These are phyloP conservation scores for Rattus rattus DNA, from an alignment of 2,113 vertebrate genomes.

Conservation along the genomic window DNA sequence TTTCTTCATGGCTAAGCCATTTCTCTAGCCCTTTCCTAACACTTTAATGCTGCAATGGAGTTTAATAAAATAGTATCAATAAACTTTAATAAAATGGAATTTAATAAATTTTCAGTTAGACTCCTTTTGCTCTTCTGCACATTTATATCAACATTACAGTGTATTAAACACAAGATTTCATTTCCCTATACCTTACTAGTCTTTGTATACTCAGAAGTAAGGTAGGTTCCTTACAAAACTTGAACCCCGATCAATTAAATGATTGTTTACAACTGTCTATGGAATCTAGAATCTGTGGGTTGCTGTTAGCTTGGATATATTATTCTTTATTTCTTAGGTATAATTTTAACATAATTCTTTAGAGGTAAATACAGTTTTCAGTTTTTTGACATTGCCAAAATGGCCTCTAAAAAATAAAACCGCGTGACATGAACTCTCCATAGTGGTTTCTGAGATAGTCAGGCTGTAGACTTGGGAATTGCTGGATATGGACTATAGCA, in stretches of 20 bases:
- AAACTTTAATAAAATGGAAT: neutral
- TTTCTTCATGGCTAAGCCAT: neutral
- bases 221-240: neutral
- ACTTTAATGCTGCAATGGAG: neutral
- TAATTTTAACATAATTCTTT: constrained; percentile 38
- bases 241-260: neutral
- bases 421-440: neutral
- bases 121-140: neutral
- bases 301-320: neutral
- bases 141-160: constrained; percentile 17
- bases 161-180: neutral
- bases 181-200: neutral
- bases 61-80: neutral
- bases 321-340: neutral
- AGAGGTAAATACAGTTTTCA: constrained; percentile 9
- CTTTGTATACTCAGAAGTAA: neutral
- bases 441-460: neutral
- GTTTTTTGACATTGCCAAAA: neutral
- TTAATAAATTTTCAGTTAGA: constrained; percentile 26
- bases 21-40: neutral
- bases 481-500: neutral
- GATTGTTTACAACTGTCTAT: neutral
- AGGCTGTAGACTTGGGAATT: neutral
- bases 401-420: neutral
- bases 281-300: neutral